A percentile compares a stretch with the other conserved stretches of the same genome.
Conservation (phyloP, 1,140 invertebrate species). For the Cryptotermes secundus region DNA sequence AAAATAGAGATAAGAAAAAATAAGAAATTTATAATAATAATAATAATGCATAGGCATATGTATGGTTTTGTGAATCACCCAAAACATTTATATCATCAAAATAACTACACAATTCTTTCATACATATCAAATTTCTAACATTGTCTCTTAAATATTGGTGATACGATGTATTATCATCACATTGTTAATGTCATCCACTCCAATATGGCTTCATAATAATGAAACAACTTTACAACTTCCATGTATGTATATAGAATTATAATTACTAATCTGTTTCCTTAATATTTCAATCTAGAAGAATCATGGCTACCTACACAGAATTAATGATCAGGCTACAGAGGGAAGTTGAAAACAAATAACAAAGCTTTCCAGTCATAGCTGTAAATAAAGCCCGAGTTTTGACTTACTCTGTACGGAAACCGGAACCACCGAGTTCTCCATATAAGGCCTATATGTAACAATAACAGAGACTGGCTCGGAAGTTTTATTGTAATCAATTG, state of each 20-base stretch:
- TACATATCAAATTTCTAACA: too few relatives aligned
- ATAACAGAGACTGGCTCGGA: neutral
- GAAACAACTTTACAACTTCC: neutral
- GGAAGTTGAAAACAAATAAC: neutral
- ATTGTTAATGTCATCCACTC: neutral
- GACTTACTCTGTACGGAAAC: neutral
- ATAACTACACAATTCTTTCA: too few relatives aligned
- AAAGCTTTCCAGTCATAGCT: neutral
- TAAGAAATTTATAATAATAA: too few relatives aligned
- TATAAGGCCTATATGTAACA: neutral
- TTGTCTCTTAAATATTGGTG: too few relatives aligned
- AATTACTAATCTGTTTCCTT: neutral
- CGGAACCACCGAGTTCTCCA: neutral
- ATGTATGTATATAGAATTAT: neutral
- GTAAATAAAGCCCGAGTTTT: conserved; percentile 2
- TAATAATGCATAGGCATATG: too few relatives aligned
- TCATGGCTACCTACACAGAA: neutral
- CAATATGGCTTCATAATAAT: neutral
- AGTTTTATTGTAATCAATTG: conserved; percentile 15
- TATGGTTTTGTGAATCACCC: too few relatives aligned
- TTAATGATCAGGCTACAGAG: neutral
- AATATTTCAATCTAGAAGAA: neutral
- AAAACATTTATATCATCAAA: too few relatives aligned
- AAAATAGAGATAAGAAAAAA: too few relatives aligned
- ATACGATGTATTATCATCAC: too few relatives aligned